Evolutionary conservation across 2,888 invertebrate genomes (phyloP).

Genomic region (Girardia tigrina): DNA sequence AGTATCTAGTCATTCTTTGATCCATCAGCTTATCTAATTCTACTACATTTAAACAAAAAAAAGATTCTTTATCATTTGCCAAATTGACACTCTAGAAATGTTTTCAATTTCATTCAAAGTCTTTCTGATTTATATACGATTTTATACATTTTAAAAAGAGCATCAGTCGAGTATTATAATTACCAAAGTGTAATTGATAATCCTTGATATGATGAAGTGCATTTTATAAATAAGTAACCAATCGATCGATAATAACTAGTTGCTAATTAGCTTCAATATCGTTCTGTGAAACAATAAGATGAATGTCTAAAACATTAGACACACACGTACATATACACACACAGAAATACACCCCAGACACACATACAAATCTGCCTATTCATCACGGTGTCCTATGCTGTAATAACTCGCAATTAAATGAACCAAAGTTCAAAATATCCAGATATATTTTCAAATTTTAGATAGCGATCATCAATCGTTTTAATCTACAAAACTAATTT

Average conservation of each 20-base stretch:
- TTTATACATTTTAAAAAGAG: neutral
- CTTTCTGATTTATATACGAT: neutral
- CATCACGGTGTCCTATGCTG: neutral
- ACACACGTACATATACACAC: no score
- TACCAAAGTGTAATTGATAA: neutral
- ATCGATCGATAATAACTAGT: neutral
- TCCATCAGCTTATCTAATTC: neutral
- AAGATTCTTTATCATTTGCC: neutral
- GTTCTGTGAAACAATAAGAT: neutral
- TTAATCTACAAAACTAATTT: neutral
- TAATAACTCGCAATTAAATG: neutral
- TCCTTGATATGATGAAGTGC: neutral
- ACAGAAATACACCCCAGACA: no score
- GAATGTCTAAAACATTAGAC: neutral
- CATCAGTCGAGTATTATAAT: neutral
- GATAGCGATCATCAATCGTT: neutral
- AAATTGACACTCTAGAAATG: neutral
- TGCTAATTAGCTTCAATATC: conserved; percentile 2
- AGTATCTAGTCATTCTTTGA: neutral
- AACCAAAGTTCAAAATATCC: neutral
- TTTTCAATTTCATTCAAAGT: neutral
- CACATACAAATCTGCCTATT: neutral
- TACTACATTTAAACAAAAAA: no score
- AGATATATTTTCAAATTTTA: conserved; percentile 10
- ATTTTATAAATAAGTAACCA: conserved; percentile 10